Percentiles rank a stretch among this genome's conserved stretches.
These are phyloP conservation scores for Synanthedon vespiformis DNA, from an alignment of 2,888 invertebrate species.

Conservation along the genomic window DNA sequence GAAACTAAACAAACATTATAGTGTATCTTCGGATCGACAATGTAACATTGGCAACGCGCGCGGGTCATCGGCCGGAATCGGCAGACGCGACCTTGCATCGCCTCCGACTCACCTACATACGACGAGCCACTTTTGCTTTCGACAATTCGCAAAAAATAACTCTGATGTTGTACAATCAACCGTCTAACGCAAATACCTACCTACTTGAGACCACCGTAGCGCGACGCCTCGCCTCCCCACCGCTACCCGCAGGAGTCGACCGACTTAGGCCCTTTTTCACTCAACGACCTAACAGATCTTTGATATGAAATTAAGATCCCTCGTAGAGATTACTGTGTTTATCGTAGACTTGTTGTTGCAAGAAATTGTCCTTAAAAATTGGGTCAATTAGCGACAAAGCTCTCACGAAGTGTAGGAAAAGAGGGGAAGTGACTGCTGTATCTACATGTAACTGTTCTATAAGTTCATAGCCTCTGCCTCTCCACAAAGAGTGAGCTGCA, in stretches of 20 bases:
- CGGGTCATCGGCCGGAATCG: conserved; percentile 65
- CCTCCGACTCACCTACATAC: conserved; percentile 63
- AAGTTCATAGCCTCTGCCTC: conserved; percentile 20
- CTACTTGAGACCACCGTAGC: too few species aligned
- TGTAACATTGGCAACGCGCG: conserved; percentile 19
- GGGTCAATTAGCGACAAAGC: conserved; percentile 56
- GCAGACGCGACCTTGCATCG: conserved; percentile 65
- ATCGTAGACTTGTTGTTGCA: conserved; percentile 2
- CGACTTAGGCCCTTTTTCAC: too few species aligned
- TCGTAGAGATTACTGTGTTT: conserved; percentile 4
- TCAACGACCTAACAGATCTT: conserved; percentile 7
- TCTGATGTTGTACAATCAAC: neutral
- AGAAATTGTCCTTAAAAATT: conserved; percentile 38
- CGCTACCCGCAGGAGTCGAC: too few species aligned
- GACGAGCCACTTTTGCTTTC: conserved; percentile 63
- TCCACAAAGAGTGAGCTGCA: conserved; percentile 43
- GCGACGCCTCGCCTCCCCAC: too few species aligned
- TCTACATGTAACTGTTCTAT: conserved; percentile 29
- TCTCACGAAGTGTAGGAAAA: conserved; percentile 29
- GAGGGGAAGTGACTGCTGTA: conserved; percentile 30
- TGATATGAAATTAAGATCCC: conserved; percentile 27
- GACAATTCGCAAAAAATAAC: conserved; percentile 58
- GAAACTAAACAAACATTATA: too few species aligned
- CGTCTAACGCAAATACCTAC: neutral
- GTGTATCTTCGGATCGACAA: conserved; percentile 12